Conservation (phyloP, 2,888 invertebrate species). For the Agonum fuliginosum region DNA sequence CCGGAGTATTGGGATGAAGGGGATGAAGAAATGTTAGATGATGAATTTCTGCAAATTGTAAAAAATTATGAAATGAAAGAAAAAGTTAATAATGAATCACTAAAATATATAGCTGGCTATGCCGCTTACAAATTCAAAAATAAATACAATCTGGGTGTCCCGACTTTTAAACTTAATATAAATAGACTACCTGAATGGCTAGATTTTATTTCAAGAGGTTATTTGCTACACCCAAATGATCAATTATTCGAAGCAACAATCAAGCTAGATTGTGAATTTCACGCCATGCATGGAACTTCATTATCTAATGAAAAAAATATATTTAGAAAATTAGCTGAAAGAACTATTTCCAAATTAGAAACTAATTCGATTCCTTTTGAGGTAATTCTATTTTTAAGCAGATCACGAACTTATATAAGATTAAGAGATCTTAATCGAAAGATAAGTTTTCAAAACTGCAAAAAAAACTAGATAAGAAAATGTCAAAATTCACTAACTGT, state of each 20-base stretch:
- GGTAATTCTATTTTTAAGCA: slow-evolving; percentile 20
- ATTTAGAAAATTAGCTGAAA: slow-evolving; percentile 57
- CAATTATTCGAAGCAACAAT: slow-evolving; percentile 55
- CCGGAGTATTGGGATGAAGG: slow-evolving; percentile 48
- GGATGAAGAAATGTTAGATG: slow-evolving; percentile 47
- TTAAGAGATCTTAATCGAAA: slow-evolving; percentile 31
- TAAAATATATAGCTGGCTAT: slow-evolving; percentile 61
- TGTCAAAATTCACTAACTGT: slow-evolving; percentile 20
- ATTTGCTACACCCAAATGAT: slow-evolving; percentile 57
- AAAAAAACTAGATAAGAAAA: slow-evolving; percentile 23
- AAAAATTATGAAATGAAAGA: slow-evolving; percentile 56
- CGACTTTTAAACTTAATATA: slow-evolving; percentile 47
- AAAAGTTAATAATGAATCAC: slow-evolving; percentile 57
- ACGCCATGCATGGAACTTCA: slow-evolving; percentile 53
- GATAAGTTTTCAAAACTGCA: slow-evolving; percentile 25
- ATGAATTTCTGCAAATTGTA: slow-evolving; percentile 54
- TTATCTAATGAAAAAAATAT: slow-evolving; percentile 56
- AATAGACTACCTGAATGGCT: slow-evolving; percentile 61
- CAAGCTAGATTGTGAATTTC: slow-evolving; percentile 21
- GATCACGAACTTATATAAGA: slow-evolving; percentile 49
- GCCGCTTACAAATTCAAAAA: slow-evolving; percentile 60
- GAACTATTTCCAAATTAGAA: slow-evolving; percentile 37
- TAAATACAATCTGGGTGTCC: slow-evolving; percentile 51
- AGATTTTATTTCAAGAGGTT: slow-evolving; percentile 59
- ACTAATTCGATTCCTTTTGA: slow-evolving; percentile 14